Evolutionary conservation across 2,113 vertebrate species (phyloP), one percentile per base, ranked within the genome.

Genomic region (Polypterus senegalus): DNA sequence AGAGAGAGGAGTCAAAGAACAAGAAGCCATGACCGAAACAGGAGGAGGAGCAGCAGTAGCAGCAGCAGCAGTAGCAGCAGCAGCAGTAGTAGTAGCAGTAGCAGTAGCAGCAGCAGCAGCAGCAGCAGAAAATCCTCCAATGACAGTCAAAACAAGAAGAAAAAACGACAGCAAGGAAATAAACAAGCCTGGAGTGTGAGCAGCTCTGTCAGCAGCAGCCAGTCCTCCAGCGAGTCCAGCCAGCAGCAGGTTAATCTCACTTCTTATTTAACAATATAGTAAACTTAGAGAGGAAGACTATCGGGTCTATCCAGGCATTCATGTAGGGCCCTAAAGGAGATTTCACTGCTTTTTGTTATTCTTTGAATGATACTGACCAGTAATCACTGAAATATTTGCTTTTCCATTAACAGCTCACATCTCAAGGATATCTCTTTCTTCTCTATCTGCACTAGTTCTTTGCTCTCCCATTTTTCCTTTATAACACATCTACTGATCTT

Each of bases 101-200:
- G 27, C 3, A 58, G n/a, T 3, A 57, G 5, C 11, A 64, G 10
- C 0, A 55, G 46, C 0, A 51, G n/a, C 0, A 69, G 8, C 0
- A 63, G 57, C 0, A 62, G 7, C 0, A 67, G 43, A 0, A 67
- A 9, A 0, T 57, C 27, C 0, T 60, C 1, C 0, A 52, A 5
- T 0, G 51, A 52, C 51, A 4, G 51, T 52, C 51, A 52, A 7
- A 8, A 7, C 4, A 52, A 10, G 10, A 52, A 61, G 43, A 0
- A 49, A 46, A 0, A 49, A 46, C 0, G 48, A 11, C 48, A 66
- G 58, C 4, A 27, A 62, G 3, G 62, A 9, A 63, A 54, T 7
- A 64, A 55, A 27, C 27, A 27, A 2, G 27, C 27, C 27, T 27
- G 27, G 27, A 64, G 48, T 0, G 60, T 65, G 1, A 9, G 1